Base-by-base conservation (phyloP, 2,113 vertebrate species). In the Ivindomyrus marchei region DNA sequence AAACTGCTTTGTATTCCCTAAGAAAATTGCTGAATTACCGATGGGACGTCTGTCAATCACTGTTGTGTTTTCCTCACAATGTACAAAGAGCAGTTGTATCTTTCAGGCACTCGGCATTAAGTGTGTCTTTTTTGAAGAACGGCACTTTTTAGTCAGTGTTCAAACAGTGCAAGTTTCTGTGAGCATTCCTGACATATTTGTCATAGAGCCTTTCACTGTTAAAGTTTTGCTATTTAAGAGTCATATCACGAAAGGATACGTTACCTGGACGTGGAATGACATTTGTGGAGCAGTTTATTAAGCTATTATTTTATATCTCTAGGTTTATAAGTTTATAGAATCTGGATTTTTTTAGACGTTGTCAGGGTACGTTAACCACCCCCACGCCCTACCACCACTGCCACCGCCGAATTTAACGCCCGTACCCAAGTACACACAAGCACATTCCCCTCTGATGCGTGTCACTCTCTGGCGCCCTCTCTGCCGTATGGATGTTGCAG, bases 321-420 rank as follows among this genome's bases (percentile, higher is more conserved):
- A 31, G 9, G 87, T 91, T 86, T 91, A 85, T 7, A 52, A 19
- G 88, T 92, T 88, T 92, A 85, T 90, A 77, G 89, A 93, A 93
- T 92, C 62, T 91, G 88, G 36, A 87, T 53, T 62, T 50, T 58
- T 46, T 45, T 46, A 66, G 52, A 87, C 19, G 45, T 89, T 84
- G 49, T 47, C 31, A 49, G 15, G 2, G 19, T 27, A 50, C 15
- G 19, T 45, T 49, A 42, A 53, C 21, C 77, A 83, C 7, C 52
- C 52, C 19, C 52, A 56, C 9, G 1, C 80, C 24, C 11, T 27
- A 9, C 88, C 36, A 19, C 8, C 87, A 58, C 27, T 2, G 49
- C 36, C 53, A 19, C 31, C n/a, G 15, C 47, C 31, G 46, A 74
- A 31, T 27, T 83, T 31, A 49, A 77, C 88, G 39, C 46, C 11